Percentiles rank a stretch among this genome's conserved stretches.
Conservation (phyloP, 1,140 invertebrate species). For the Drosophila setifemur region DNA sequence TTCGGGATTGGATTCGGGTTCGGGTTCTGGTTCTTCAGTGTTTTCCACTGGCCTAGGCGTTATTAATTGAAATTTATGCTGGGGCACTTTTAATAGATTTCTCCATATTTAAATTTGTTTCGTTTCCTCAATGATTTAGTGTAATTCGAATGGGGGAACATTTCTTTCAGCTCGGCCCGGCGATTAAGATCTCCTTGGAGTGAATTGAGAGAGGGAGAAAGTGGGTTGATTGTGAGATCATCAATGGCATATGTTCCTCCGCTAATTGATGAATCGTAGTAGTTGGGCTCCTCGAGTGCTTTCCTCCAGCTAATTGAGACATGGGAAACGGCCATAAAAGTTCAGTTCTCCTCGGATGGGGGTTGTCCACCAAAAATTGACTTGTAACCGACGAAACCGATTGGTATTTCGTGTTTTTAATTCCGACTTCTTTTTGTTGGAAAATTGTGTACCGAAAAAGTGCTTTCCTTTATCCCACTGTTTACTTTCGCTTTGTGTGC, state of each 20-base stretch:
- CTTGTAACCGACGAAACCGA: conserved; percentile 31
- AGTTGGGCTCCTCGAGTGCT: conserved; percentile 38
- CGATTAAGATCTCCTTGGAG: conserved; percentile 70
- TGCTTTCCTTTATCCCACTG: conserved; percentile 12
- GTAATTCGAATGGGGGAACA: conserved; percentile 54
- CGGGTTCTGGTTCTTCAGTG: conserved; percentile 6
- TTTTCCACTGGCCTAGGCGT: conserved; percentile 48
- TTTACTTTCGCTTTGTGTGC: conserved; percentile 30
- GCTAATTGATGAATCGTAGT: conserved; percentile 41
- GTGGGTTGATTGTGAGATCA: conserved; percentile 74
- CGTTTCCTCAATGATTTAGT: conserved; percentile 68
- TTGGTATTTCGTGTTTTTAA: conserved; percentile 2
- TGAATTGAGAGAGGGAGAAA: conserved; percentile 38
- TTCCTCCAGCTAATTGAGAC: conserved; percentile 64
- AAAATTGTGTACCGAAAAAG: conserved; percentile 21
- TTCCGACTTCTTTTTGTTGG: conserved; percentile 2
- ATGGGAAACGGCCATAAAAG: conserved; percentile 37
- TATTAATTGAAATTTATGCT: conserved; percentile 80
- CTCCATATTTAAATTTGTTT: conserved; percentile 71
- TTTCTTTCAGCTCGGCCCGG: conserved; percentile 18
- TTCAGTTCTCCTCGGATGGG: neutral
- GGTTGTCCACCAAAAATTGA: conserved; percentile 23
- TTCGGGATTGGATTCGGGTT: conserved; percentile 19
- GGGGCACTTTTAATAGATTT: conserved; percentile 77
- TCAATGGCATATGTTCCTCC: conserved; percentile 37